These are phyloP conservation scores for Peromyscus californicus DNA, from an alignment of 2,113 vertebrate species.

Conservation along the genomic window DNA sequence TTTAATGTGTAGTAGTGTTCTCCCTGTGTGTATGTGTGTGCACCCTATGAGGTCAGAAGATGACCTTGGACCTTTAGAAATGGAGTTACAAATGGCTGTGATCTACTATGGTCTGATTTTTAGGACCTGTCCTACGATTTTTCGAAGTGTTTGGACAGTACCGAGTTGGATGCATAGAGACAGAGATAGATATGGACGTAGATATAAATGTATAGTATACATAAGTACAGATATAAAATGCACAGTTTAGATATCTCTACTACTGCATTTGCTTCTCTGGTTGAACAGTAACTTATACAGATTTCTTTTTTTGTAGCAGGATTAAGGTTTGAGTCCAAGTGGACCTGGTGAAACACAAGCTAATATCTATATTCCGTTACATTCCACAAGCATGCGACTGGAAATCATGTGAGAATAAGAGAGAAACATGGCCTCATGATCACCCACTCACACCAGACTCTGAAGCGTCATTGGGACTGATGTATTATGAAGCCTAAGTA, in stretches of 20 bases:
- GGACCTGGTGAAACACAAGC: not conserved
- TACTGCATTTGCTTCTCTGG: conserved; percentile 25
- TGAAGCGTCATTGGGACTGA: not conserved
- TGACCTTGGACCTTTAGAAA: not conserved
- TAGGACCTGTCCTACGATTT: not conserved
- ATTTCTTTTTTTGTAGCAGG: not conserved
- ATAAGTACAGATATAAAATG: not conserved
- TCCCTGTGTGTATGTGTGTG: not conserved
- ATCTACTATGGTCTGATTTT: not conserved
- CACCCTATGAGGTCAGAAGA: not conserved
- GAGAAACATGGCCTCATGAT: not conserved
- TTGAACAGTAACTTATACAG: not conserved
- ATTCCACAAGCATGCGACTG: not conserved
- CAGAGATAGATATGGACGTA: too few species aligned
- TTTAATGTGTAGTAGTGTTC: not conserved
- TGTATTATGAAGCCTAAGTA: not conserved
- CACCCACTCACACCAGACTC: not conserved
- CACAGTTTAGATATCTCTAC: not conserved
- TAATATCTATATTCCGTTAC: conserved; percentile 4
- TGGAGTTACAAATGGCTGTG: not conserved
- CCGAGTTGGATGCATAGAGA: not conserved
- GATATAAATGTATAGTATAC: not conserved
- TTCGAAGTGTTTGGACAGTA: not conserved
- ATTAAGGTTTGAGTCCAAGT: not conserved
- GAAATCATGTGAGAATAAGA: not conserved